phyloP scores from a whole-genome alignment of 2,888 invertebrate species.

The Erebia epiphron region DNA sequence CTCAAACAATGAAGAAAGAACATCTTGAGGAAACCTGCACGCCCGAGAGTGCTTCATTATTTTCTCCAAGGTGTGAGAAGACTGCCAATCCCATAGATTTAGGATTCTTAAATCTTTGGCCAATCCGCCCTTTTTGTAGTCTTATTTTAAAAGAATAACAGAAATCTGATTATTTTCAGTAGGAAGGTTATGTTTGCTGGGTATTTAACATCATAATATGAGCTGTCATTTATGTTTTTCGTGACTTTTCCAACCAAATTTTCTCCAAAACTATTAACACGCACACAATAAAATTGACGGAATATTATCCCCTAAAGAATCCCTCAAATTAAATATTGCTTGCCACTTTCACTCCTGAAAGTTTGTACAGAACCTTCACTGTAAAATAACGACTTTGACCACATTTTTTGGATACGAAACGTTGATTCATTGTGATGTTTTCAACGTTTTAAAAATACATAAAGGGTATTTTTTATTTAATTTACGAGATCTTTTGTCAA shows the following conservation, averaged over 20 bases:
- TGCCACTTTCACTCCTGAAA: neutral
- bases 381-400: neutral
- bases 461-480: slow-evolving; percentile 38
- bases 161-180: no score
- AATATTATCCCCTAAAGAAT: neutral
- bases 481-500: slow-evolving; percentile 39
- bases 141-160: no score
- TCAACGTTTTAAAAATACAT: slow-evolving; percentile 43
- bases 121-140: no score
- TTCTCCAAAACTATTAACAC: neutral
- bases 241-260: neutral
- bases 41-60: no score
- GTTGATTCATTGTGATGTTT: slow-evolving; percentile 42
- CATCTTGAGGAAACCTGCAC: no score
- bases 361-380: slow-evolving; percentile 13
- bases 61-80: no score
- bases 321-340: no score
- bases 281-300: neutral
- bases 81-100: no score
- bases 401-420: slow-evolving; percentile 31
- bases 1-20: no score
- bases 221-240: neutral
- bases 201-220: no score
- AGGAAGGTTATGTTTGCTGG: neutral
- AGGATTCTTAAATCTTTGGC: no score